Percentiles rank a stretch among this genome's conserved stretches.
phyloP scores from a whole-genome alignment of 2,113 vertebrate species.

The Todiramphus chloris region DNA sequence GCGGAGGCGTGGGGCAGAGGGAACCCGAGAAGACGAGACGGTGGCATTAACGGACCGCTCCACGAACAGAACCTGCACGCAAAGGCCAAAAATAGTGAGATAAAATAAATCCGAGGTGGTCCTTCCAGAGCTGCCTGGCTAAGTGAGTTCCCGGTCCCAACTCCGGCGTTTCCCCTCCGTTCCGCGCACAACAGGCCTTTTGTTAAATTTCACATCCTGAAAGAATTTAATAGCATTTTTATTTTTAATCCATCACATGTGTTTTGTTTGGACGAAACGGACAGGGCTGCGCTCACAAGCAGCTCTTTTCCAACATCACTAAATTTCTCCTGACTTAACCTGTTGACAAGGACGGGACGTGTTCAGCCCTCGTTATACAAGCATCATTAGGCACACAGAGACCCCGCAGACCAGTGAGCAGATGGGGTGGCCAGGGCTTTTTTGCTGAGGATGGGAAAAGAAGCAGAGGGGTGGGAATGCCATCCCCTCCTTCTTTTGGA shows the following conservation, averaged over 20 bases:
- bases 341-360: background rate
- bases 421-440: background rate
- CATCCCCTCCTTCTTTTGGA: background rate
- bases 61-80: fast-evolving
- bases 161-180: slow-evolving; percentile 18
- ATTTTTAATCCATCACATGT: slow-evolving; percentile 70
- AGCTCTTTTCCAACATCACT: slow-evolving; percentile 43
- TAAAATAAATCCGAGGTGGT: slow-evolving; percentile 24
- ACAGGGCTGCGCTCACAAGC: background rate
- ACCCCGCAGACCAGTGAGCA: fast-evolving
- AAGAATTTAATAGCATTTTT: slow-evolving; percentile 68
- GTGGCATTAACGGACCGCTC: background rate
- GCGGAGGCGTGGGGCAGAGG: background rate
- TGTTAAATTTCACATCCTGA: slow-evolving; percentile 66
- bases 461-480: background rate
- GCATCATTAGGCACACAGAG: background rate
- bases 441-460: background rate
- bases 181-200: slow-evolving; percentile 43
- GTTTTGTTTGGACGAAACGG: slow-evolving; percentile 52
- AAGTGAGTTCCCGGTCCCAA: background rate
- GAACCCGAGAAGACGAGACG: background rate
- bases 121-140: slow-evolving; percentile 8
- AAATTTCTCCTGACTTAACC: slow-evolving; percentile 36
- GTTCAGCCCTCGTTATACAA: background rate
- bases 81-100: background rate